These are phyloP conservation scores for Zele albiditarsus DNA, from an alignment of 2,888 invertebrate species.

Conservation along the genomic window DNA sequence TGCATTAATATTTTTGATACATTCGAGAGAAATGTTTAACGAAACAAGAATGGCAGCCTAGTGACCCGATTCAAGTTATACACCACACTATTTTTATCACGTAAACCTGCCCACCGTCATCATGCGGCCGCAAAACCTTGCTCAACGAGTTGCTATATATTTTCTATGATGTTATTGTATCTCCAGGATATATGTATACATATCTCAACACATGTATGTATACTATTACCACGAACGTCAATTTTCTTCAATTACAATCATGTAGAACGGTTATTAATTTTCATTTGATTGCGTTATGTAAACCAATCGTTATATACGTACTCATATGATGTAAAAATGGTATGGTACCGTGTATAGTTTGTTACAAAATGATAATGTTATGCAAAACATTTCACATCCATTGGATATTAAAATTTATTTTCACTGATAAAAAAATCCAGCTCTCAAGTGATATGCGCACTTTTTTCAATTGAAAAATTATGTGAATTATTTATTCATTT, in stretches of 20 bases:
- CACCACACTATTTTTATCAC: conserved; percentile 69
- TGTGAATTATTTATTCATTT: too few relatives aligned
- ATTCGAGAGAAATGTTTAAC: conserved; percentile 11
- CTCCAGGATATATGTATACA: not conserved
- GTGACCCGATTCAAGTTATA: conserved; percentile 68
- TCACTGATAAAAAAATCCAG: too few relatives aligned
- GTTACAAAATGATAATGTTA: too few relatives aligned
- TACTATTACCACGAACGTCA: not conserved
- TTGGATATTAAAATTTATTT: too few relatives aligned
- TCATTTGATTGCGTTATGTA: not conserved
- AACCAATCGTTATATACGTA: not conserved
- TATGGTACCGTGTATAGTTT: too few relatives aligned
- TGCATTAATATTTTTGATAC: not conserved
- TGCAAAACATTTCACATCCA: too few relatives aligned
- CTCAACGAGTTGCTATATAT: conserved; percentile 33
- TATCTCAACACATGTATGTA: not conserved
- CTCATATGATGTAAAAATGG: too few relatives aligned
- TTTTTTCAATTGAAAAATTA: too few relatives aligned
- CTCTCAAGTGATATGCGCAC: too few relatives aligned
- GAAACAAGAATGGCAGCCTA: conserved; percentile 63
- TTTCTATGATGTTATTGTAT: conserved; percentile 13
- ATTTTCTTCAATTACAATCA: not conserved
- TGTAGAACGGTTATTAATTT: not conserved
- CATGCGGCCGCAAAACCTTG: conserved; percentile 60
- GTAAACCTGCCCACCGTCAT: conserved; percentile 58